Evolutionary conservation across 1,140 invertebrate species (phyloP).

Genomic region (Neotoxoptera formosana): DNA sequence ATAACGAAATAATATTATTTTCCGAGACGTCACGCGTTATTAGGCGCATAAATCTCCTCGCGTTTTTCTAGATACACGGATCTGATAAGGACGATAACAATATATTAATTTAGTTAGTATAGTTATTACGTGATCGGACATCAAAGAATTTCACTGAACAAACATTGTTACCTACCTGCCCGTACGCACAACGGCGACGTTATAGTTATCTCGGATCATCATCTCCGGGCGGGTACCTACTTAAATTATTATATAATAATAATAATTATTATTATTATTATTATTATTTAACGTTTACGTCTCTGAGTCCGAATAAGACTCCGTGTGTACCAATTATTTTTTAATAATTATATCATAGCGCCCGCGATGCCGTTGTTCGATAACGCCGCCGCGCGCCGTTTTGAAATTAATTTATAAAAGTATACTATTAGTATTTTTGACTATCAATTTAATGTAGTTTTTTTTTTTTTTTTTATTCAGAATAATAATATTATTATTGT

Average conservation of each 20-base stretch:
- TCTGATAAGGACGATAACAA: background rate
- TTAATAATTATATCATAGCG: no score
- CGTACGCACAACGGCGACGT: no score
- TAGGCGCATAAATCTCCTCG: background rate
- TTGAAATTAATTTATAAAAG: background rate
- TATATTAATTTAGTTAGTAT: no score
- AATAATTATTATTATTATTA: no score
- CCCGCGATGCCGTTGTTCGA: background rate
- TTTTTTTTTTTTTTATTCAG: no score
- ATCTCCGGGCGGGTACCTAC: background rate
- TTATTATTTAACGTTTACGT: no score
- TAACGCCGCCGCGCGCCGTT: no score
- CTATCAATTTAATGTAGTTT: background rate
- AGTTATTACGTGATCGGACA: conserved; percentile 21
- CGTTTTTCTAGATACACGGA: background rate
- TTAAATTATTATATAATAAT: background rate
- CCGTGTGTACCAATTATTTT: background rate
- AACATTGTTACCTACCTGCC: background rate
- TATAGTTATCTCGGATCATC: background rate
- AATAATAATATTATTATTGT: background rate
- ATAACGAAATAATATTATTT: background rate
- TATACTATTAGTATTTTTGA: no score
- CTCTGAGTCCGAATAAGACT: background rate
- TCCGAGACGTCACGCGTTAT: background rate
- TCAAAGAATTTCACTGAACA: conserved; percentile 10